These are phyloP conservation scores for Phymatocera aterrima DNA, from an alignment of 2,888 invertebrate genomes.

Conservation along the genomic window DNA sequence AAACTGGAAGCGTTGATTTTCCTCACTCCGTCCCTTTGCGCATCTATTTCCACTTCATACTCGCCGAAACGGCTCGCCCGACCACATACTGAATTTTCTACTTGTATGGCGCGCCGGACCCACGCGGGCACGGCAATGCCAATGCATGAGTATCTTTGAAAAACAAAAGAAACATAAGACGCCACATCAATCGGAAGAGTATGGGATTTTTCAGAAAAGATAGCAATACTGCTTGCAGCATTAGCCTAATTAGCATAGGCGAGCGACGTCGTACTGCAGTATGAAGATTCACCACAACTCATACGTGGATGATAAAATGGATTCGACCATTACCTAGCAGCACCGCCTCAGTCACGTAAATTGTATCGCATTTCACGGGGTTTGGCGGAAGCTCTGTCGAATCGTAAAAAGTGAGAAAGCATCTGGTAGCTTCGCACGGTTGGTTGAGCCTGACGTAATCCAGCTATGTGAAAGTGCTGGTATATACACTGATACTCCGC, in stretches of 20 bases:
- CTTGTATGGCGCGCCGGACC: not conserved
- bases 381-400: slow-evolving; percentile 22
- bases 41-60: not conserved
- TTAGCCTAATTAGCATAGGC: too few species aligned
- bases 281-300: not conserved
- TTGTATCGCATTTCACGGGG: slow-evolving; percentile 41
- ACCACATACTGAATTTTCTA: not conserved
- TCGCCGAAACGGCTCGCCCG: not conserved
- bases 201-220: too few species aligned
- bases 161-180: too few species aligned
- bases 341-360: slow-evolving; percentile 33
- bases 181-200: too few species aligned
- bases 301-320: slow-evolving; percentile 29
- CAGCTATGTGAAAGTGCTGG: slow-evolving; percentile 20
- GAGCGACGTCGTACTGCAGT: not conserved
- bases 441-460: slow-evolving; percentile 28
- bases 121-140: too few species aligned
- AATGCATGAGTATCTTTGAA: too few species aligned
- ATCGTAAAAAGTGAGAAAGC: slow-evolving; percentile 48
- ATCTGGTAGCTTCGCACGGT: slow-evolving; percentile 61
- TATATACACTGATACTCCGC: not conserved
- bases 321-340: not conserved
- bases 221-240: too few species aligned
- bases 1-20: not conserved
- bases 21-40: not conserved